A percentile compares a stretch with the other conserved stretches of the same genome.
These are phyloP conservation scores for Cygnus atratus DNA, from an alignment of 2,113 vertebrate genomes.

Conservation along the genomic window DNA sequence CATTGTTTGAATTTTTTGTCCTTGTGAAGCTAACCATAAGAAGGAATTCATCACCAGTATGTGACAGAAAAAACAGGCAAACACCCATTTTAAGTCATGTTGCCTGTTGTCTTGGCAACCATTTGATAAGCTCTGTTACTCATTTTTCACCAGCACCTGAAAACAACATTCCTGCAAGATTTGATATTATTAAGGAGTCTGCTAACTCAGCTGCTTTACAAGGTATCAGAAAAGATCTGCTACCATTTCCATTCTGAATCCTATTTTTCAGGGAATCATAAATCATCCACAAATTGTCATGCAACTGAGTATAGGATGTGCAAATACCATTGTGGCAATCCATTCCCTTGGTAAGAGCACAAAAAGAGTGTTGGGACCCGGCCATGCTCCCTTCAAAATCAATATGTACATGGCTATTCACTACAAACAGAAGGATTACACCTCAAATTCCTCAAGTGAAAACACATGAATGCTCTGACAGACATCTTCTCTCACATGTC, in stretches of 20 bases:
- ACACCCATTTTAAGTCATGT: slow-evolving; percentile 4
- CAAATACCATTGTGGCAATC: neutral
- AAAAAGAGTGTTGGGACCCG: neutral
- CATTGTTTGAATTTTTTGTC: neutral
- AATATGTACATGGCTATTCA: neutral
- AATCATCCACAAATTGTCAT: neutral
- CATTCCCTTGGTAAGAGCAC: neutral
- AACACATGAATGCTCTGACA: neutral
- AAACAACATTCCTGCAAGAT: slow-evolving; percentile 25
- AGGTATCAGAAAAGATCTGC: neutral
- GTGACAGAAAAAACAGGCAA: slow-evolving; percentile 22
- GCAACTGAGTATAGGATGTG: neutral
- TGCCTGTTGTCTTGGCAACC: slow-evolving; percentile 57
- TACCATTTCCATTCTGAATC: neutral
- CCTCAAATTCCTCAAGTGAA: neutral
- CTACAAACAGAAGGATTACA: neutral
- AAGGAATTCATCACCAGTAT: neutral
- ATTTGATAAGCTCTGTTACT: slow-evolving; percentile 51
- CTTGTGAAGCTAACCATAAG: slow-evolving; percentile 6
- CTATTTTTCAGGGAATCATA: neutral
- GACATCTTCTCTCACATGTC: neutral
- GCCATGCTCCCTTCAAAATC: neutral
- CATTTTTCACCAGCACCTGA: slow-evolving; percentile 22
- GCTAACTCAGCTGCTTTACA: slow-evolving; percentile 16
- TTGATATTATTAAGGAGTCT: neutral